Evolutionary conservation across 2,797 vertebrate species (phyloP).

Genomic region (Smutsia gigantea): DNA sequence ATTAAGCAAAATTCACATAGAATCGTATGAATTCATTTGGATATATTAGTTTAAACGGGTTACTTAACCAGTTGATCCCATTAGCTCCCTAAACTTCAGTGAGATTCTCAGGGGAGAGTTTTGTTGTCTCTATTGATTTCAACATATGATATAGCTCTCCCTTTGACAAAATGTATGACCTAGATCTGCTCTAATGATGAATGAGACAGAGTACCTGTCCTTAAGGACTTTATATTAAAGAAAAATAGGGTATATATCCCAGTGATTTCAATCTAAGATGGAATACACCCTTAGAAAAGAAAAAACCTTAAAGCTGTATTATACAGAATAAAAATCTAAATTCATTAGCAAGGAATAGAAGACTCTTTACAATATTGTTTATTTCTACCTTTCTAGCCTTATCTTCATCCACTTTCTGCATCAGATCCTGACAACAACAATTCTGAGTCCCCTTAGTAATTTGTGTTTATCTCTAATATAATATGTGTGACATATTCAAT

Average conservation of each 20-base stretch:
- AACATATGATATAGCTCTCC: background rate
- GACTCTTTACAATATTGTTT: background rate
- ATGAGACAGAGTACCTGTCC: background rate
- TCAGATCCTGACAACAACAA: background rate
- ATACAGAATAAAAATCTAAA: conserved; percentile 33
- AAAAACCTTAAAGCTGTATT: background rate
- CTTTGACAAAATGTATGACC: background rate
- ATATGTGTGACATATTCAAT: background rate
- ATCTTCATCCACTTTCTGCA: background rate
- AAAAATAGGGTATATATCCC: background rate
- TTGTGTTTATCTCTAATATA: background rate
- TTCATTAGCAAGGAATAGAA: background rate
- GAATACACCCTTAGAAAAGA: background rate
- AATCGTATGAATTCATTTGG: conserved; percentile 17
- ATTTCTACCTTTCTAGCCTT: background rate
- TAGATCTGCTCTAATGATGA: background rate
- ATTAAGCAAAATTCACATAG: conserved; percentile 57
- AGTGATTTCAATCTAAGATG: background rate
- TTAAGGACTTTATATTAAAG: background rate
- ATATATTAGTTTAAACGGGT: background rate
- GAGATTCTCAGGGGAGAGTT: background rate
- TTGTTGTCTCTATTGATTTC: background rate
- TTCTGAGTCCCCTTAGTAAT: background rate
- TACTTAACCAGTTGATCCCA: background rate
- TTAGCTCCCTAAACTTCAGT: background rate